Evolutionary conservation across 2,113 vertebrate species (phyloP), one percentile per base, ranked within the genome.

Genomic region (Thamnaconus septentrionalis): DNA sequence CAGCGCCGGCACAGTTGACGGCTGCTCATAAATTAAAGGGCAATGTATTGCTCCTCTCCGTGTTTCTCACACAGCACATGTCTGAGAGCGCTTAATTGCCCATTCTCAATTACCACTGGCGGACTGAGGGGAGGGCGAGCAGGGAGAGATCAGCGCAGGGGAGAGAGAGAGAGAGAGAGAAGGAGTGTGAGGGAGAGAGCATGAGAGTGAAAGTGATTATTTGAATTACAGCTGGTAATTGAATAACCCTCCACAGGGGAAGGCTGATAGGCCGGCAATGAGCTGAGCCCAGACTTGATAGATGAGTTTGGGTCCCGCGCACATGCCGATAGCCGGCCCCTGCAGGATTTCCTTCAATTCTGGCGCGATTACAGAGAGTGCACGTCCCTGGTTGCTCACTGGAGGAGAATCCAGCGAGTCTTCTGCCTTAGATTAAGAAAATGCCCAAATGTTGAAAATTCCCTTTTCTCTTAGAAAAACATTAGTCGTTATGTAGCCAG

Each of bases 161-260:
- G n/a, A 31, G 48, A 1, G 39, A 75, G 69, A n/a, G 64, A 61
- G 55, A 53, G 60, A 58, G 63, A 4, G 41, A 59, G 18, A 39
- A 31, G 1, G 18, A 31, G 18, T 31, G 18, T 31, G 18, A 65
- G 68, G n/a, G 57, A 3, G 61, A 59, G 72, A 61, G 74, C 55
- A 48, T 49, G 62, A 69, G 62, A 67, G 59, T 57, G 69, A 87
- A 77, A 82, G 71, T 65, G 77, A 81, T 87, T 88, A 86, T 87
- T 84, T 86, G 80, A 3, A 47, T 90, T 82, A 85, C 76, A 74
- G 75, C 63, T 85, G 78, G 56, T 85, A 86, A 89, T 87, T 88
- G 71, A 88, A 75, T 88, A 79, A 86, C 63, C 64, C 73, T 75
- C 75, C 59, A 79, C 57, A 52, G 78, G 78, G 81, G 70, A 74